Conservation (phyloP, 2,888 invertebrate species). For the Scaptomyza parva region DNA sequence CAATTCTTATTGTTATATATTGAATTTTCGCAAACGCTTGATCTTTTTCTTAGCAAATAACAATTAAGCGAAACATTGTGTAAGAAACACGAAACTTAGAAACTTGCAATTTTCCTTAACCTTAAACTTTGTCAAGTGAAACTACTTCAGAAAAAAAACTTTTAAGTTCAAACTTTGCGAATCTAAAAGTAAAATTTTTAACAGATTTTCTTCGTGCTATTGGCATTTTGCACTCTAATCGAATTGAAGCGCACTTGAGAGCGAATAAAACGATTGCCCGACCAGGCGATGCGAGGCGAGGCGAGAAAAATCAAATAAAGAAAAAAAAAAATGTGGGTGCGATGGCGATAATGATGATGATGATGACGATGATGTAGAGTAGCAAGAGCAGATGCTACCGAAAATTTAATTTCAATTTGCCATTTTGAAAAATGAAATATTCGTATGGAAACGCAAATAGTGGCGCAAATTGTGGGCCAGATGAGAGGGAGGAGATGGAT, state of each 20-base stretch:
- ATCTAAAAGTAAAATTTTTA: not conserved
- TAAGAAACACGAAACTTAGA: not conserved
- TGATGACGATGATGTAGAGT: not conserved
- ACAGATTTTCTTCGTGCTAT: not conserved
- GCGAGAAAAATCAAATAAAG: conserved; percentile 46
- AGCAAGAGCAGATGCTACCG: conserved; percentile 25
- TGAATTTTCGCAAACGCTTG: not conserved
- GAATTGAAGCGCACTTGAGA: conserved; percentile 28
- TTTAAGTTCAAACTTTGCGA: not conserved
- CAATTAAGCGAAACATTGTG: not conserved
- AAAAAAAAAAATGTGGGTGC: conserved; percentile 7
- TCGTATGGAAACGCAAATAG: no score
- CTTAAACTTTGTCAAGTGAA: no score
- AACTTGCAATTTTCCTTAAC: no score
- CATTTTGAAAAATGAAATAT: conserved; percentile 72
- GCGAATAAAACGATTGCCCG: conserved; percentile 27
- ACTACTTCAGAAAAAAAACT: not conserved
- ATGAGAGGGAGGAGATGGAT: not conserved
- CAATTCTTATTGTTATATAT: conserved; percentile 8
- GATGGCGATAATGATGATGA: conserved; percentile 1
- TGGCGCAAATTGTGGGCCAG: not conserved
- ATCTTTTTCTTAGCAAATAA: not conserved
- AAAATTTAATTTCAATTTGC: conserved; percentile 75
- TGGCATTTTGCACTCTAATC: conserved; percentile 13
- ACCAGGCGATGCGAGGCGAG: conserved; percentile 46